phyloP scores from a whole-genome alignment of 92 coral and sea anemone genomes.

The Isaurus tuberculatus region DNA sequence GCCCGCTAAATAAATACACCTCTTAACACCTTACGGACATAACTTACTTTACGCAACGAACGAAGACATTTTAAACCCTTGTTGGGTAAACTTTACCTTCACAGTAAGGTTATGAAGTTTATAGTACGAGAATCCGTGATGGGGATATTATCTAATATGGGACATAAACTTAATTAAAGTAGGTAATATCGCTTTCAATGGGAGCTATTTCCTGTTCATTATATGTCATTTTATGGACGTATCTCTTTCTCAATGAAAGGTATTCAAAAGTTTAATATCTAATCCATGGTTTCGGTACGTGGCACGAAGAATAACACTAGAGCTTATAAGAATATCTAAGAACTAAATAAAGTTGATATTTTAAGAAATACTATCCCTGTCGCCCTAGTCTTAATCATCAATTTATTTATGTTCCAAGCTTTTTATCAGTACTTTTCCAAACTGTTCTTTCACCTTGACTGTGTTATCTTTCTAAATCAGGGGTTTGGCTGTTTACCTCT shows the following conservation, averaged over 20 bases:
- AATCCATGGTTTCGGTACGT: neutral
- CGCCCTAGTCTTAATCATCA: no score
- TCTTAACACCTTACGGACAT: neutral
- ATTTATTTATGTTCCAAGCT: no score
- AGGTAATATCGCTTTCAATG: conserved; percentile 8
- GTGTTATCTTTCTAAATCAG: no score
- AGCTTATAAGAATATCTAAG: neutral
- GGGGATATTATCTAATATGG: conserved; percentile 5
- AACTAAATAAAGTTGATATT: conserved; percentile 42
- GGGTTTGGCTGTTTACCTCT: no score
- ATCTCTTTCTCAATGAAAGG: conserved; percentile 20
- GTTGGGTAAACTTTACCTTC: neutral
- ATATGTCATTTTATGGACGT: neutral
- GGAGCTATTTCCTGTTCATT: neutral
- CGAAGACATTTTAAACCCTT: conserved; percentile 7
- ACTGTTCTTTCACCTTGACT: no score
- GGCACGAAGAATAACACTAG: neutral
- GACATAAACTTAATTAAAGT: conserved; percentile 20
- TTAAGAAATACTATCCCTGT: neutral
- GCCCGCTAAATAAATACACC: conserved; percentile 24
- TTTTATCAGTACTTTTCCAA: no score
- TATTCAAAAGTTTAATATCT: neutral
- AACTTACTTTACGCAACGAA: neutral
- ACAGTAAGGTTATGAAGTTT: neutral
- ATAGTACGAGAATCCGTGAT: neutral